Base-by-base conservation (phyloP, 1,140 invertebrate species). In the Temnothorax curvispinosus region DNA sequence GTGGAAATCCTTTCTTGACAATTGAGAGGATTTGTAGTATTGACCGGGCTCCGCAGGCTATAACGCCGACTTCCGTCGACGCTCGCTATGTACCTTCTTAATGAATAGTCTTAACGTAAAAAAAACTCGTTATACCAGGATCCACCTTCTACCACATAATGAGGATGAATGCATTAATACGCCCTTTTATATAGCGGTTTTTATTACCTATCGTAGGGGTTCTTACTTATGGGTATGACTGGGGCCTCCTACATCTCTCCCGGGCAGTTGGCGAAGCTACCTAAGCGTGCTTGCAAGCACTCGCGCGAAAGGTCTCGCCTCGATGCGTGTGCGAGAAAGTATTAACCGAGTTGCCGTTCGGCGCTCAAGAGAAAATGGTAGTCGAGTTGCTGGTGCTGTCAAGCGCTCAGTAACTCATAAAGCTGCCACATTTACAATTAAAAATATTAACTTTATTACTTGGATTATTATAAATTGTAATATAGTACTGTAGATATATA, bases 311-410 rank as follows among this genome's bases (percentile, higher is more conserved):
- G 7, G 35, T 65, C 18, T 65, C 62, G 62, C 62, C 7, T 65
- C 62, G 62, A 41, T 65, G 35, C 35, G 35, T 65, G 15, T 65
- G 15, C 35, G 62, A 65, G 62, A 65, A 65, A 65, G 62, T 65
- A 65, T 65, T 38, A 65, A 38, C 62, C 32, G 15, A 35, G 35
- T 65, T 38, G 62, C 35, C 3, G 32, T 65, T 65, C 15, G 35
- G 18, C 3, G 6, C 35, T 65, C 62, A 65, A 65, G 18, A 65
- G 62, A 65, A 65, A 65, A 65, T 38, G 35, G 35, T 38, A n/a
- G 35, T 3, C 18, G 35, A 1, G 35, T 65, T n/a, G 35, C 8
- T 38, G 35, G 35, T 7, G 62, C 38, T 41, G 15, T 65, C 15
- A 38, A 38, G 35, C 15, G 35, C 62, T 65, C 15, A 64, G 58